Base-by-base conservation (phyloP, 1,140 invertebrate species). In the Holcopasites calliopsidis region DNA sequence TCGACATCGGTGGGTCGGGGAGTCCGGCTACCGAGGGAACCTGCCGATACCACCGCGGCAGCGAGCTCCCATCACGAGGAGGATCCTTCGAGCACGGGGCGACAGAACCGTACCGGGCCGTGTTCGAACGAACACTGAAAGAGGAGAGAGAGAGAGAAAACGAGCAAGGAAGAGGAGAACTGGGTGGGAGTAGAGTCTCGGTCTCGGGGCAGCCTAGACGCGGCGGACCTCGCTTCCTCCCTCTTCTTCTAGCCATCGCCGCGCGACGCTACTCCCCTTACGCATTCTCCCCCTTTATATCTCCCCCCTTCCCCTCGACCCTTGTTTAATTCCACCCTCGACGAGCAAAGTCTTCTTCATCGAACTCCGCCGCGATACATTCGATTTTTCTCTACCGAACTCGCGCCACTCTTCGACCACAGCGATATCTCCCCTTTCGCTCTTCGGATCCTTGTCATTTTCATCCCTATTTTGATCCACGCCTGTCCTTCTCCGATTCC, bases 61-160 rank as follows among this genome's bases (percentile, higher is more conserved):
- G 80, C 80, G 84, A 87, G 87, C 85, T 89, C 84, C 88, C 88
- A 89, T 90, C 82, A 86, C 87, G 88, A 82, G 76, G 75, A 85
- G 80, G 76, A 79, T 76, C 77, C 83, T 66, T 76, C 60, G 74
- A 73, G 44, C 79, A 83, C 86, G 77, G 72, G 73, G 60, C 80
- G 64, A 69, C 64, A 81, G 72, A 88, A 88, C 85, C 80, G 79
- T 85, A 86, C 87, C 84, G 86, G 83, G 79, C 87, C 88, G 89
- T 88, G 87, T 86, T 89, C 88, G 87, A 88, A 85, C 87, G 86
- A 89, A 88, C 87, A 91, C 90, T 91, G 88, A 88, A 86, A 81
- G 82, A 85, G 79, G 78, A 76, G 79, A 77, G 69, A 76, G 79
- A 77, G 69, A 71, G 80, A 78, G 78, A 77, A 72, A 74, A 52